Evolutionary conservation across 2,888 invertebrate species (phyloP).

Genomic region (Elmis aenea): DNA sequence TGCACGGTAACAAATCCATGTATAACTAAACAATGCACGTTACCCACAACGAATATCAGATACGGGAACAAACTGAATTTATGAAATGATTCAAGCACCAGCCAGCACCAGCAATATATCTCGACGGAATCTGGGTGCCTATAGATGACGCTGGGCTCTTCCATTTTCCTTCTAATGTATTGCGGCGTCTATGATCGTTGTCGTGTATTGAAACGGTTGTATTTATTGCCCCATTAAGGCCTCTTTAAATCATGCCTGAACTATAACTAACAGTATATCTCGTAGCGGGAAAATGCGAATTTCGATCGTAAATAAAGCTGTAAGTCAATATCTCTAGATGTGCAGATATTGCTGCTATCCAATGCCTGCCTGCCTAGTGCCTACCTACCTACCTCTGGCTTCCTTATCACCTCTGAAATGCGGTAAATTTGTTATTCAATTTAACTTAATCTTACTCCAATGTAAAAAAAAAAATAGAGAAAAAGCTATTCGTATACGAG

Average conservation of each 20-base stretch:
- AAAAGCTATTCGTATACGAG: no score
- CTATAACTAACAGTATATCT: constrained; percentile 51
- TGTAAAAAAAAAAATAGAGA: no score
- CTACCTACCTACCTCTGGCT: no score
- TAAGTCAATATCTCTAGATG: no score
- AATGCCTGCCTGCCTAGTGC: no score
- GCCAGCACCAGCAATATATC: constrained; percentile 32
- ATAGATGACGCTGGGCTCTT: constrained; percentile 36
- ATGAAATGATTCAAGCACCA: constrained; percentile 37
- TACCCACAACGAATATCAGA: constrained; percentile 20
- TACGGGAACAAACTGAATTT: constrained; percentile 30
- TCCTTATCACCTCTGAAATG: no score
- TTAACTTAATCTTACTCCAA: no score
- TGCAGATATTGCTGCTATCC: no score
- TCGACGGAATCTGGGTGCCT: constrained; percentile 35
- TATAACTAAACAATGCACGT: constrained; percentile 20
- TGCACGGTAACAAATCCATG: constrained; percentile 17
- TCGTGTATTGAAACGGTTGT: constrained; percentile 54
- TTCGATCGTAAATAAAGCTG: constrained; percentile 39
- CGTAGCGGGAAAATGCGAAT: constrained; percentile 27
- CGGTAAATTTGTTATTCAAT: no score
- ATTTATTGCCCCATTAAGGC: constrained; percentile 59
- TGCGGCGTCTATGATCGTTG: constrained; percentile 46
- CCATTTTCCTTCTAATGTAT: constrained; percentile 42
- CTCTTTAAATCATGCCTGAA: constrained; percentile 55